Conservation (phyloP, 2,797 vertebrate species). For the Leptodon cayanensis region DNA sequence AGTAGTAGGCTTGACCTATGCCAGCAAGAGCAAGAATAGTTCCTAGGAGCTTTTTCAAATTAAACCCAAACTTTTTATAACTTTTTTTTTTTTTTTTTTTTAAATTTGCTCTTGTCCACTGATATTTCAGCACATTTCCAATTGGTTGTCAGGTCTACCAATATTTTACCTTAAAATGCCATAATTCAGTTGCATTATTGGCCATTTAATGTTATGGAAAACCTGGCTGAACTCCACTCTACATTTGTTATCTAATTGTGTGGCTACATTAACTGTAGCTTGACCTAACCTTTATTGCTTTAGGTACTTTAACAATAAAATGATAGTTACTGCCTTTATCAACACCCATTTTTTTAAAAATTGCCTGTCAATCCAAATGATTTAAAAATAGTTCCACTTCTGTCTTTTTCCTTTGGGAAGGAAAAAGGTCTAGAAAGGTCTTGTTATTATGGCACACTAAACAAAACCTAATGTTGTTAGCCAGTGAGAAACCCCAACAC, state of each 20-base stretch:
- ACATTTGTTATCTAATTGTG: background rate
- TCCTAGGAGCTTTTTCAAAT: background rate
- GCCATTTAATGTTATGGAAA: background rate
- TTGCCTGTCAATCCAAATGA: fast-evolving
- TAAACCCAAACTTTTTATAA: background rate
- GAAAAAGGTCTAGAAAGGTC: background rate
- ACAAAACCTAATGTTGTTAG: background rate
- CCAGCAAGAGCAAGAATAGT: background rate
- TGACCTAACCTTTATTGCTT: background rate
- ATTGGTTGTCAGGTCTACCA: background rate
- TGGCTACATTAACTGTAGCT: background rate
- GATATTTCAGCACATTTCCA: background rate
- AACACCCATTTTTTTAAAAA: background rate
- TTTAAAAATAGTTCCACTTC: background rate
- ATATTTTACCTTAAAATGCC: background rate
- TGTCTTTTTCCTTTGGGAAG: background rate
- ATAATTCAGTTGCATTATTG: background rate
- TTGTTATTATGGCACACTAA: background rate
- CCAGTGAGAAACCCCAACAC: background rate
- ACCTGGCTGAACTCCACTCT: background rate
- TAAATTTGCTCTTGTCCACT: background rate
- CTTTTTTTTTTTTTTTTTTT: background rate
- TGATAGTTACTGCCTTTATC: background rate
- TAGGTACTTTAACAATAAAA: background rate
- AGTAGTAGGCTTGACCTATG: background rate